A percentile compares a stretch with the other conserved stretches of the same genome.
Evolutionary conservation across 2,113 vertebrate genomes (phyloP).

Genomic region (Tragulus kanchil): DNA sequence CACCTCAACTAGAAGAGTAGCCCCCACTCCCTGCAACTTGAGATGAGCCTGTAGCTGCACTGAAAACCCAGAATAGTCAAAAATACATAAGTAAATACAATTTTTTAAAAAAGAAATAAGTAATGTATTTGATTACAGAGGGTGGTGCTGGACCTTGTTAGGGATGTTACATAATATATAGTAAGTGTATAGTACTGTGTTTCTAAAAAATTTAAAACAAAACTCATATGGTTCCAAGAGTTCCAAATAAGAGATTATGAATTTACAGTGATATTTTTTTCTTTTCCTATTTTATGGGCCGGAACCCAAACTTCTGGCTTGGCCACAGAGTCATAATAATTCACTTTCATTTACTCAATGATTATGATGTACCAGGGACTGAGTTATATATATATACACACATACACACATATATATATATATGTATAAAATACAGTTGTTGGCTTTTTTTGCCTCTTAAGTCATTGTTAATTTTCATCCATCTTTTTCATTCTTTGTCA

Average conservation of each 20-base stretch:
- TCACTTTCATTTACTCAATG: constrained; percentile 34
- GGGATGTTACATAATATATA: neutral
- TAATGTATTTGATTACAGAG: neutral
- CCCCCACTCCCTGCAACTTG: too few relatives aligned
- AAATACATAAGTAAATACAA: too few relatives aligned
- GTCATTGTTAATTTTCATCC: too few relatives aligned
- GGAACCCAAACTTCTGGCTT: constrained; percentile 38
- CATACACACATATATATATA: too few relatives aligned
- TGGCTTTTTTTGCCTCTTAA: too few relatives aligned
- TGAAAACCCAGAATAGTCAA: too few relatives aligned
- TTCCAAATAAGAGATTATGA: neutral
- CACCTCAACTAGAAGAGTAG: too few relatives aligned
- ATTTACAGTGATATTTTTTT: neutral
- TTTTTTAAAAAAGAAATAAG: too few relatives aligned
- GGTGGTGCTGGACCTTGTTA: neutral
- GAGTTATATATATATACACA: neutral
- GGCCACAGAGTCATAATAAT: constrained; percentile 6
- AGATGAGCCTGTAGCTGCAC: too few relatives aligned
- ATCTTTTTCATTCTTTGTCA: too few relatives aligned
- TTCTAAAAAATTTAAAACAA: constrained; percentile 36
- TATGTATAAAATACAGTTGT: too few relatives aligned
- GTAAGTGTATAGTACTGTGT: neutral
- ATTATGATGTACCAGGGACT: neutral
- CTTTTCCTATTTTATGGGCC: constrained; percentile 31
- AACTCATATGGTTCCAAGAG: neutral